Evolutionary conservation across 2,113 vertebrate species (phyloP), one percentile per base, ranked within the genome.

Genomic region (Ameiurus melas): DNA sequence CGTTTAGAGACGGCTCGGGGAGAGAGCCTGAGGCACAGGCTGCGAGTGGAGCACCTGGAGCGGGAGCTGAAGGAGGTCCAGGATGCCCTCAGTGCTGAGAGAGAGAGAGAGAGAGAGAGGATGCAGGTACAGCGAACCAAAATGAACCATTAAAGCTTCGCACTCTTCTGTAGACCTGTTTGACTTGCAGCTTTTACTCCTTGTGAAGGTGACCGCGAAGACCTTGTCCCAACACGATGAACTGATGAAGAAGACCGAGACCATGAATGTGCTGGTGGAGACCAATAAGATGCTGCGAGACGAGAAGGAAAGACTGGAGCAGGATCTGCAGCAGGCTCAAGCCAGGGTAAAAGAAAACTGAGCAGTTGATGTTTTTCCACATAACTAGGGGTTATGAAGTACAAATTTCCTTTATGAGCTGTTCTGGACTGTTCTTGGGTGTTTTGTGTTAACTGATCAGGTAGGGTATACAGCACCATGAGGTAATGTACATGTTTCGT

Each of bases 171-270:
- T 30, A 8, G n/a, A 80, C 1, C 43, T 83, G 5, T 14, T 47
- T 27, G 20, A 62, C 47, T 82, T 9, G 33, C 14, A 51, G 1
- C 86, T 39, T 62, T 83, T 25, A 86, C 88, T 68, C 17, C 43
- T 47, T 55, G n/a, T 60, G 0, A 68, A 99, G 98, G 97, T 99
- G 83, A 99, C 97, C 9, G 96, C 97, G 33, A 99, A 98, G 94
- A 98, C 98, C 1, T 94, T 99, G 93, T 96, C 97, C 36, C 98
- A 99, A 86, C 98, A 99, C 64, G 98, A 99, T 87, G 98, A 99
- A 89, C 94, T 99, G 84, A 99, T 99, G 98, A 99, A 98, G 91
- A 99, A 99, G 93, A 99, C 97, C 0, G 97, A 99, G 92, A 99
- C 98, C 0, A 98, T 99, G 97, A 98, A 96, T 0, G 96, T 99